Base-by-base conservation (phyloP, 64 coral and sea anemone species). In the Stylophora pistillata region DNA sequence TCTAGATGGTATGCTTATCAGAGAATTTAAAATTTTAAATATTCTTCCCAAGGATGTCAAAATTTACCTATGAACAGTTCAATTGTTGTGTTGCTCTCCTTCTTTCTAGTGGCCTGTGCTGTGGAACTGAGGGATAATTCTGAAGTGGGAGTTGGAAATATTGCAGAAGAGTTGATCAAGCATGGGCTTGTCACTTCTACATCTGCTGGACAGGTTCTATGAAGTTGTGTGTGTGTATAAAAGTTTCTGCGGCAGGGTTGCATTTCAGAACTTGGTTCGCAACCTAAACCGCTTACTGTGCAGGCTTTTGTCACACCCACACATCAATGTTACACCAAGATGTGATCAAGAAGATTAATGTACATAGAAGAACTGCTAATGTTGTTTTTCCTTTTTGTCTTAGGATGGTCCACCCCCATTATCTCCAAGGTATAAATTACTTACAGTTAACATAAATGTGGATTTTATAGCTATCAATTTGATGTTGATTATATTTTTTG, bases 391-490 rank as follows among this genome's bases (percentile, higher is more conserved):
- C 10, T 64, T 6, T 28, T 34, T 84, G 1, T 52, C 23, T 37
- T 63, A 84, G 80, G 80, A 84, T 53, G 80, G 23, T 18, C 80
- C 80, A 84, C 80, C 80, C 14, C 80, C 80, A 68, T 84, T 84
- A 20, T 84, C 62, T 66, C 62, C 80, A 68, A 84, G 80, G 80
- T 84, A 27, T 37, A 37, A 17, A 76, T 21, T 68, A 84, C 80
- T 37, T 65, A 13, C 60, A 65, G 79, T 82, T 20, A 82, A 10
- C 57, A 66, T 82, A 82, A 65, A 12, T 82, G n/a, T 82, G 59
- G 21, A 65, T 68, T 26, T 68, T 68, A 7, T 33, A 13, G 30
- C 32, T 33, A 2, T 0, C 34, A 73, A 2, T 28, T 7, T 73
- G 71, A 17, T 34, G 34, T 20, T 79, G 25, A 74, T 17, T 11